Conservation (phyloP, 2,888 invertebrate genomes). For the Sialis fuliginosa region DNA sequence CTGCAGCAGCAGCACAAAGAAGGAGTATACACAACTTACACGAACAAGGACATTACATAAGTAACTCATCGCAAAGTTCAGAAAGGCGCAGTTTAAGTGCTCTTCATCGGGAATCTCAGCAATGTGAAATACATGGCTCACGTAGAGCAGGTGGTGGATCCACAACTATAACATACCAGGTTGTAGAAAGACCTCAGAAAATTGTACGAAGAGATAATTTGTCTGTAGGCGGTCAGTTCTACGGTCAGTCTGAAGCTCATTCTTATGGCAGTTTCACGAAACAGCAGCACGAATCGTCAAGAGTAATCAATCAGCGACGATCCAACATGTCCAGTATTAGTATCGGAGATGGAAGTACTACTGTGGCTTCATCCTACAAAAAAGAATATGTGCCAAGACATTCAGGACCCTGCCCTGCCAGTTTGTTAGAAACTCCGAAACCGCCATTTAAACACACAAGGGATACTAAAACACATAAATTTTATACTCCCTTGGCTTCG, state of each 20-base stretch:
- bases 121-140: slow-evolving; percentile 27
- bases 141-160: slow-evolving; percentile 35
- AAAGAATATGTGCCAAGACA: slow-evolving; percentile 57
- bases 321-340: slow-evolving; percentile 60
- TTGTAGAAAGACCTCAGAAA: slow-evolving; percentile 41
- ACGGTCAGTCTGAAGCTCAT: slow-evolving; percentile 47
- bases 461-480: slow-evolving; percentile 71
- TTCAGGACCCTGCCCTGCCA: slow-evolving; percentile 61
- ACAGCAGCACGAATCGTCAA: slow-evolving; percentile 14
- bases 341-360: slow-evolving; percentile 43
- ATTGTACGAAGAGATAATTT: slow-evolving; percentile 46
- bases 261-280: slow-evolving; percentile 49
- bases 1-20: slow-evolving; percentile 59
- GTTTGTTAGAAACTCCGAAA: slow-evolving; percentile 53
- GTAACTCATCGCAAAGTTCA: slow-evolving; percentile 42
- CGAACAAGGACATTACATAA: slow-evolving; percentile 51
- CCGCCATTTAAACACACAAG: slow-evolving; percentile 71
- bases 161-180: slow-evolving; percentile 21
- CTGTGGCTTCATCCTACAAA: slow-evolving; percentile 51
- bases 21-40: slow-evolving; percentile 66
- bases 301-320: slow-evolving; percentile 29
- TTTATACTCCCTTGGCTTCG: slow-evolving; percentile 39
- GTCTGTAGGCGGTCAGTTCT: slow-evolving; percentile 53
- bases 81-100: slow-evolving; percentile 66
- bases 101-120: slow-evolving; percentile 48